These are phyloP conservation scores for Danio albolineatus DNA, from an alignment of 2,797 vertebrate species.

Conservation along the genomic window DNA sequence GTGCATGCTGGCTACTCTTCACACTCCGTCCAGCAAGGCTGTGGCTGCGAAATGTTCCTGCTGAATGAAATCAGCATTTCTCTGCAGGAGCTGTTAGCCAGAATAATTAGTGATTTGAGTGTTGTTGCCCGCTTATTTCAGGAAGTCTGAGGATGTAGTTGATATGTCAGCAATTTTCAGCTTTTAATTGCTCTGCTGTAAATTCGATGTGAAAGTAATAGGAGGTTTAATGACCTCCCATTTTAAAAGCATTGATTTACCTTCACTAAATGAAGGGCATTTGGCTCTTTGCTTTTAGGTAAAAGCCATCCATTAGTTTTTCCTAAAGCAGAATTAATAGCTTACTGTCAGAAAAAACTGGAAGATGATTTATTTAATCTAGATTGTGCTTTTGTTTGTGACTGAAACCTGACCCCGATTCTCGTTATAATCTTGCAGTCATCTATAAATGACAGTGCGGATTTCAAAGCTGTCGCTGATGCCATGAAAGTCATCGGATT, in stretches of 20 bases:
- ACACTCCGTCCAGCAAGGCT: constrained; percentile 35
- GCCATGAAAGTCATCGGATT: constrained; percentile 99
- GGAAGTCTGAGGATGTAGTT: constrained; percentile 34
- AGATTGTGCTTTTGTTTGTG: constrained; percentile 13
- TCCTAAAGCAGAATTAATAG: background rate
- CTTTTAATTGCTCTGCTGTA: constrained; percentile 43
- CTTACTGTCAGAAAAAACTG: background rate
- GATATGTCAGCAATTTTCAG: constrained; percentile 43
- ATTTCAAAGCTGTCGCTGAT: constrained; percentile 94
- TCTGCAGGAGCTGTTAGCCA: constrained; percentile 34
- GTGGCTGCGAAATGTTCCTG: constrained; percentile 45
- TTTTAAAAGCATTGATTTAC: constrained; percentile 16
- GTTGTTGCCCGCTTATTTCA: constrained; percentile 23
- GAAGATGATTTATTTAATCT: background rate
- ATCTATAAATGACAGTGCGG: constrained; percentile 88
- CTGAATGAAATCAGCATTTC: constrained; percentile 43
- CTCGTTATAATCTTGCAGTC: constrained; percentile 75
- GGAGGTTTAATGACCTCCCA: constrained; percentile 13
- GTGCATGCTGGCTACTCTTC: constrained; percentile 49
- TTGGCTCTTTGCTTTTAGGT: constrained; percentile 10
- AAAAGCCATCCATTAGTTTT: constrained; percentile 1
- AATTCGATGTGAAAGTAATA: constrained; percentile 32
- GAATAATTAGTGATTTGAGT: constrained; percentile 32
- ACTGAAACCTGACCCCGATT: background rate
- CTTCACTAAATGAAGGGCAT: constrained; percentile 6